Conservation (phyloP, 2,888 invertebrate genomes). For the Stenodema calcarata region DNA sequence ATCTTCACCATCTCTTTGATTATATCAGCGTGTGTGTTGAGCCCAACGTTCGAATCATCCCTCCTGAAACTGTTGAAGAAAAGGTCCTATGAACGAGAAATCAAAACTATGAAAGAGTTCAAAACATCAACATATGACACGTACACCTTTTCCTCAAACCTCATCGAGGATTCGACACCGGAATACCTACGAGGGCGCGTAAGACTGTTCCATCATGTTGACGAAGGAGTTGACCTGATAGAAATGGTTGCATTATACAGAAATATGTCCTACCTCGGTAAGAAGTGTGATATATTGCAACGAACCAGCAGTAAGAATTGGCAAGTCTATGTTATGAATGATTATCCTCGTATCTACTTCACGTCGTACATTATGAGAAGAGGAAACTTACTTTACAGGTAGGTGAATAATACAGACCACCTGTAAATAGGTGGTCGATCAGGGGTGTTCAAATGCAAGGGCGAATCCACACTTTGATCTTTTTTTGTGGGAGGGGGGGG, state of each 20-base stretch:
- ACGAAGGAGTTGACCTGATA: neutral
- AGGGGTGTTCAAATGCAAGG: no score
- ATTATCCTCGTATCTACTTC: neutral
- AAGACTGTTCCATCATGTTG: neutral
- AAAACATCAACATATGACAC: neutral
- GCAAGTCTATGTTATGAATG: neutral
- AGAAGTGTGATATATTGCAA: conserved; percentile 5
- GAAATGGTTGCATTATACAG: neutral
- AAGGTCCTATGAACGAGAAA: conserved; percentile 28
- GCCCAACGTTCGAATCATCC: neutral
- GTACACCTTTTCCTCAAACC: conserved; percentile 3
- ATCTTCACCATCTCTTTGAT: neutral
- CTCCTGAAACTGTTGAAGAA: neutral
- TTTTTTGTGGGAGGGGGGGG: no score
- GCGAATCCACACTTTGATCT: no score
- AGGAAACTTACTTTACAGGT: conserved; percentile 1
- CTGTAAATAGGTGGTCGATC: neutral
- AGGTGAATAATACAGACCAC: neutral
- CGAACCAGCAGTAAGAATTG: neutral
- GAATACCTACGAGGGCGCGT: neutral
- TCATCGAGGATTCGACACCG: neutral
- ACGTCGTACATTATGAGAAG: conserved; percentile 18
- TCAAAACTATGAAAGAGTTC: conserved; percentile 6
- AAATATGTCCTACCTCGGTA: conserved; percentile 18
- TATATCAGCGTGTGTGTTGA: neutral